Evolutionary conservation across 2,888 invertebrate genomes (phyloP).

Genomic region (Hyposoter didymator): DNA sequence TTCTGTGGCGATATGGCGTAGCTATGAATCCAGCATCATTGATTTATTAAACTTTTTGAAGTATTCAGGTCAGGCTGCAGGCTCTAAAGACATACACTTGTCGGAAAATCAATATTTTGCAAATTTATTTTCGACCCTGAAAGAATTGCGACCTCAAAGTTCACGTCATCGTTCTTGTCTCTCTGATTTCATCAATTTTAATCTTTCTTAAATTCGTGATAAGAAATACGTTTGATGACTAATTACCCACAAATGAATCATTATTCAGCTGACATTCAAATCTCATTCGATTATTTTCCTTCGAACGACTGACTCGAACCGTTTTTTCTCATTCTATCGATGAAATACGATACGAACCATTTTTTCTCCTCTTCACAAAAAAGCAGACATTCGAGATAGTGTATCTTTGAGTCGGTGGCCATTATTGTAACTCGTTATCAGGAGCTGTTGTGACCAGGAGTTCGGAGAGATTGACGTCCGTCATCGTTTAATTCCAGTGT

Average conservation of each 20-base stretch:
- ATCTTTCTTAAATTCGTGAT: neutral
- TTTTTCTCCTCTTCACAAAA: neutral
- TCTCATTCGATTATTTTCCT: neutral
- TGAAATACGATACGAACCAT: neutral
- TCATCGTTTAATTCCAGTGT: conserved; percentile 45
- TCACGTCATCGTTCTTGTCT: neutral
- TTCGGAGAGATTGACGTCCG: conserved; percentile 42
- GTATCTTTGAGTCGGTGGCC: conserved; percentile 59
- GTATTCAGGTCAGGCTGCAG: conserved; percentile 5
- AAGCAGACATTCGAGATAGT: conserved; percentile 37
- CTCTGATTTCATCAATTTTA: neutral
- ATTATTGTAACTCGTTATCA: conserved; percentile 62
- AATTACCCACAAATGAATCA: neutral
- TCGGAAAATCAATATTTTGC: conserved; percentile 5
- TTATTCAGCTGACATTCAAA: neutral
- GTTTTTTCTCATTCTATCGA: conserved; percentile 18
- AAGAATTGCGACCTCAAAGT: neutral
- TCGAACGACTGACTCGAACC: neutral
- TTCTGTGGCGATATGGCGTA: neutral
- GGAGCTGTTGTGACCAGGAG: conserved; percentile 39
- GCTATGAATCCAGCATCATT: neutral
- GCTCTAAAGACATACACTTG: neutral
- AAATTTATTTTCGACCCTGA: neutral
- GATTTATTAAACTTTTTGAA: conserved; percentile 7
- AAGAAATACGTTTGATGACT: neutral